A percentile compares a stretch with the other conserved stretches of the same genome.
phyloP scores from a whole-genome alignment of 2,888 invertebrate genomes.

The Lepidocyrtoides sp. region DNA sequence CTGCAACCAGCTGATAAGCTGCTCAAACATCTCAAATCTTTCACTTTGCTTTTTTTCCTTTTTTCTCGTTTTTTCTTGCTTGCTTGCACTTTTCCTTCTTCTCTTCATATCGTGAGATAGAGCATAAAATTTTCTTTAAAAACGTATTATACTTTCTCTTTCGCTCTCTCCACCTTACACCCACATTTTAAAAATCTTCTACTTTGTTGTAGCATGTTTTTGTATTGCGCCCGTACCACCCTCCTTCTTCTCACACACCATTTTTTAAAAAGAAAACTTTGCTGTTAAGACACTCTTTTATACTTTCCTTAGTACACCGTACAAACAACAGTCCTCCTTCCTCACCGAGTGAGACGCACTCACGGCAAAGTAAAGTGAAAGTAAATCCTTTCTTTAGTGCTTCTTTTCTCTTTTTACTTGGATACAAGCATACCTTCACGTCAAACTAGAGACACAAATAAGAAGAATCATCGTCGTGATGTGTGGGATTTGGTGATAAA shows the following conservation, averaged over 20 bases:
- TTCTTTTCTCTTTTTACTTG: background rate
- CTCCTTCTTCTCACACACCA: slow-evolving; percentile 37
- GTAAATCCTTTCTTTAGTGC: slow-evolving; percentile 67
- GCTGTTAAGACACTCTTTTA: slow-evolving; percentile 56
- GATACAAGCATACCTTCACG: background rate
- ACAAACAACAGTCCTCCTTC: background rate
- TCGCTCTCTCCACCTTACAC: background rate
- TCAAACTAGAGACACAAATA: background rate
- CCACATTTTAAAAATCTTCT: slow-evolving; percentile 35
- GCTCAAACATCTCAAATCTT: slow-evolving; percentile 79
- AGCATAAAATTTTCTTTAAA: slow-evolving; percentile 71
- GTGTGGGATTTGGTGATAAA: slow-evolving; percentile 74
- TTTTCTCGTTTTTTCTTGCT: slow-evolving; percentile 59
- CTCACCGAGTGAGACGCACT: background rate
- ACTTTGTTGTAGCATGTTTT: background rate
- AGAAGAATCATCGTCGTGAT: slow-evolving; percentile 65
- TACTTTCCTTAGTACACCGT: too few species aligned
- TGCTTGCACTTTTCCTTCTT: slow-evolving; percentile 71
- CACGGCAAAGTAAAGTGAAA: slow-evolving; percentile 53
- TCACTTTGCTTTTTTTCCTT: slow-evolving; percentile 55
- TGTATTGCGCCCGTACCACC: background rate
- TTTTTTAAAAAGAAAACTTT: slow-evolving; percentile 67
- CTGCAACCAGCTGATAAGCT: slow-evolving; percentile 78
- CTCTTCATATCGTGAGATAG: slow-evolving; percentile 45
- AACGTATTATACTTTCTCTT: slow-evolving; percentile 54